Conservation (phyloP, 2,797 vertebrate genomes). For the Falco biarmicus region DNA sequence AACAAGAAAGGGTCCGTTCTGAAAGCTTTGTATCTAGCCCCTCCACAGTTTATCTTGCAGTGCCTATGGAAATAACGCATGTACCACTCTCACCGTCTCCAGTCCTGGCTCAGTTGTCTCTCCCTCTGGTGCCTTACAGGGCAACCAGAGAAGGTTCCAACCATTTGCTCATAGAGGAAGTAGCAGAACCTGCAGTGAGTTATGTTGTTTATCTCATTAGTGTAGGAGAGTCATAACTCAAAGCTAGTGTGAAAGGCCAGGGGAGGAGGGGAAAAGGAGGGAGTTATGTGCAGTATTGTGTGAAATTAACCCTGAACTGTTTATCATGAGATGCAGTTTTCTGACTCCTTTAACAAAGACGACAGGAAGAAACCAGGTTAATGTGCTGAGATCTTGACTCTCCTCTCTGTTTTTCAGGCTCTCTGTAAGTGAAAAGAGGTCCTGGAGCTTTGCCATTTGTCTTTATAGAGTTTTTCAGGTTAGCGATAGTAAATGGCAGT, state of each 20-base stretch:
- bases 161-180: constrained; percentile 71
- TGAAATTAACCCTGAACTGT: constrained; percentile 74
- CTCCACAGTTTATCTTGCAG: neutral
- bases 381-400: neutral
- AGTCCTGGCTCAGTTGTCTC: neutral
- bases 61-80: neutral
- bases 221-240: constrained; percentile 77
- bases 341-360: constrained; percentile 47
- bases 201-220: constrained; percentile 83
- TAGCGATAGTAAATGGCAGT: neutral
- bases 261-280: constrained; percentile 39
- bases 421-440: neutral
- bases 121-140: constrained; percentile 66
- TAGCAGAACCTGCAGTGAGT: constrained; percentile 71
- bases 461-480: neutral
- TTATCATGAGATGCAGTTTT: constrained; percentile 42
- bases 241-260: constrained; percentile 49
- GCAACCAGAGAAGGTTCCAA: constrained; percentile 60
- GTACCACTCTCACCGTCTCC: neutral
- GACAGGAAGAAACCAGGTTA: constrained; percentile 11
- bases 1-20: neutral
- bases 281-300: constrained; percentile 68
- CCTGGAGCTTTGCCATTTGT: neutral
- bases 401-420: neutral
- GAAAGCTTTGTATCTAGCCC: constrained; percentile 1